These are phyloP conservation scores for Thalassoma bifasciatum DNA, from an alignment of 2,113 vertebrate species.

Conservation along the genomic window DNA sequence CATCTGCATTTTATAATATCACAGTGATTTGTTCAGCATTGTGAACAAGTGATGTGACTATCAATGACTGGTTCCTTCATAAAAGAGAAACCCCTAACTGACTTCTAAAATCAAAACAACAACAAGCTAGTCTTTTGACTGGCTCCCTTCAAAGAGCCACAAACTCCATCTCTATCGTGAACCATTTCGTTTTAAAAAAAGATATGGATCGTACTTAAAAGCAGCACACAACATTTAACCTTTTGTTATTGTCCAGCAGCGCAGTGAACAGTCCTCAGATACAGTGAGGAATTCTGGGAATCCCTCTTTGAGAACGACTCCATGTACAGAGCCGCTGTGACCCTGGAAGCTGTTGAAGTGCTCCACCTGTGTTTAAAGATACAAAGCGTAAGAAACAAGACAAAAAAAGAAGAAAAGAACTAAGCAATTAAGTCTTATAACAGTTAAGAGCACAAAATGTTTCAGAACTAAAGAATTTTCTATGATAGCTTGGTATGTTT, in stretches of 20 bases:
- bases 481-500: no score
- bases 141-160: no score
- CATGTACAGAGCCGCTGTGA: slow-evolving; percentile 74
- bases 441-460: background rate
- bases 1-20: no score
- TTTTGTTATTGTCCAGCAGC: slow-evolving; percentile 69
- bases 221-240: slow-evolving; percentile 54
- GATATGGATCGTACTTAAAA: no score
- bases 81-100: no score
- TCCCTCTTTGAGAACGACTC: slow-evolving; percentile 47
- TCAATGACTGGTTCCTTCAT: no score
- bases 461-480: background rate
- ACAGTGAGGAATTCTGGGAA: slow-evolving; percentile 73
- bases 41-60: no score
- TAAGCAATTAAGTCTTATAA: no score
- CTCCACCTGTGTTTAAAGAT: slow-evolving; percentile 69
- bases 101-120: no score
- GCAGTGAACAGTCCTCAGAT: slow-evolving; percentile 78
- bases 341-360: slow-evolving; percentile 76
- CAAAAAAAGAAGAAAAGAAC: background rate
- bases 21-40: no score
- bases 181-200: background rate
- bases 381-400: background rate
- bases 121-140: no score
- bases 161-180: background rate